phyloP scores from a whole-genome alignment of 2,888 invertebrate species.

The Lucinisca nassula region DNA sequence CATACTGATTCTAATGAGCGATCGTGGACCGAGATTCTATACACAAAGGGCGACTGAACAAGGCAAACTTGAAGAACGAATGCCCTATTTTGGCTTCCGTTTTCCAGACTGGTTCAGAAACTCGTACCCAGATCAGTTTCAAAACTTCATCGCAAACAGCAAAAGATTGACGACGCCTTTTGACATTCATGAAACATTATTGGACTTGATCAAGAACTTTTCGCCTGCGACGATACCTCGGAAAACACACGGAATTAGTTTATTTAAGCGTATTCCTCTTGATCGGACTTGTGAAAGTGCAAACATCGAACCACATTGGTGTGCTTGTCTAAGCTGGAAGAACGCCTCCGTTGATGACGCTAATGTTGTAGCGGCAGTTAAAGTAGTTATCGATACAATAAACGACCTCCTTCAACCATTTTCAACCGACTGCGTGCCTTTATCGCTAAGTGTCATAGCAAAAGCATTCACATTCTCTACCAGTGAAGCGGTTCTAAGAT shows the following conservation, averaged over 20 bases:
- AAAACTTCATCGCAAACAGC: conserved; percentile 91
- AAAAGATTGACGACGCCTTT: conserved; percentile 94
- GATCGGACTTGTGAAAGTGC: conserved; percentile 95
- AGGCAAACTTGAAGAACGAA: conserved; percentile 96
- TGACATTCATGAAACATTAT: conserved; percentile 94
- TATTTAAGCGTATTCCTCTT: conserved; percentile 89
- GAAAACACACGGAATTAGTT: neutral
- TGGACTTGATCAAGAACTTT: conserved; percentile 87
- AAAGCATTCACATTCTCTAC: conserved; percentile 93
- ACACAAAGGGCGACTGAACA: conserved; percentile 94
- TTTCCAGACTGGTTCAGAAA: conserved; percentile 92
- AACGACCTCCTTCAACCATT: conserved; percentile 91
- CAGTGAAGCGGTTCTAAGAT: conserved; percentile 92
- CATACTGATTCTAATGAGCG: conserved; percentile 95
- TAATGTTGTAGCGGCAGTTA: conserved; percentile 90
- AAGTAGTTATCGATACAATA: conserved; percentile 85
- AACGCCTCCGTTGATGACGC: conserved; percentile 89
- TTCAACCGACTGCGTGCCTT: conserved; percentile 83
- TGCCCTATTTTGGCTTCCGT: conserved; percentile 95
- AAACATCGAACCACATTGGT: conserved; percentile 98
- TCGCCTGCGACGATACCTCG: neutral
- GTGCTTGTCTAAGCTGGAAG: conserved; percentile 96
- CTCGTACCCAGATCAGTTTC: conserved; percentile 90
- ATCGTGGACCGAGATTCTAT: conserved; percentile 95
- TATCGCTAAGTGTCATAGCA: conserved; percentile 90